Percentiles rank a stretch among this genome's conserved stretches.
Conservation (phyloP, 2,797 vertebrate genomes). For the Staurois parvus region DNA sequence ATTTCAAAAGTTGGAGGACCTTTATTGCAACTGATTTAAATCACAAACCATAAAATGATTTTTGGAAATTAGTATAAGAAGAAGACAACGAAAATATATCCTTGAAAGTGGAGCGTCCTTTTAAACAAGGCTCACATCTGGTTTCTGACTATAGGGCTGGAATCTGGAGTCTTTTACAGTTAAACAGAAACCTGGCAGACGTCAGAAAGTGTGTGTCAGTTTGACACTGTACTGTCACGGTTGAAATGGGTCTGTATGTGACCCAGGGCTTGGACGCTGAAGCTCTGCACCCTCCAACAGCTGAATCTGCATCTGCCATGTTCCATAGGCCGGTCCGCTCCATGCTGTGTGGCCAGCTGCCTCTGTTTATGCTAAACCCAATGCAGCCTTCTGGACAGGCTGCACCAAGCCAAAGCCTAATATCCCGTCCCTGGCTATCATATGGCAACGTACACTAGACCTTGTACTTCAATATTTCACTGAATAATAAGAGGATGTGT, state of each 20-base stretch:
- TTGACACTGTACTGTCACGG: slow-evolving; percentile 80
- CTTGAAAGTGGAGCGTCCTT: background rate
- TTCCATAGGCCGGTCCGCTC: slow-evolving; percentile 71
- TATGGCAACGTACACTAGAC: slow-evolving; percentile 63
- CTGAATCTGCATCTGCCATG: slow-evolving; percentile 81
- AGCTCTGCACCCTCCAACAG: slow-evolving; percentile 76
- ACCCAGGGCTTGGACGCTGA: slow-evolving; percentile 75
- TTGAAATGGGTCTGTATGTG: slow-evolving; percentile 73
- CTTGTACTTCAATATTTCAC: slow-evolving; percentile 40
- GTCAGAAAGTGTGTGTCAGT: slow-evolving; percentile 77
- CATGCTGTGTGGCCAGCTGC: slow-evolving; percentile 83
- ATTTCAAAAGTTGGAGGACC: too few relatives aligned
- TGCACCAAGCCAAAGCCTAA: slow-evolving; percentile 64
- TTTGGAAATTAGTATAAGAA: too few relatives aligned
- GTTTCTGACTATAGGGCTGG: slow-evolving; percentile 67
- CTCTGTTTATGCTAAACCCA: slow-evolving; percentile 75
- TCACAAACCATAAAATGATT: too few relatives aligned
- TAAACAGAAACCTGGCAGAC: slow-evolving; percentile 72
- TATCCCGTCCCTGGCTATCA: slow-evolving; percentile 67
- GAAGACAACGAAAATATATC: background rate
- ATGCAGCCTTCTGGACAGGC: slow-evolving; percentile 72
- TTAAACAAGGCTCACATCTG: slow-evolving; percentile 40
- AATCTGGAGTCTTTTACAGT: slow-evolving; percentile 66
- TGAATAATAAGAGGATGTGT: slow-evolving; percentile 32
- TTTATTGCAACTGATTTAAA: too few relatives aligned